Evolutionary conservation across 2,888 invertebrate genomes (phyloP), one percentile per base, ranked within the genome.

Genomic region (Hesperia comma): DNA sequence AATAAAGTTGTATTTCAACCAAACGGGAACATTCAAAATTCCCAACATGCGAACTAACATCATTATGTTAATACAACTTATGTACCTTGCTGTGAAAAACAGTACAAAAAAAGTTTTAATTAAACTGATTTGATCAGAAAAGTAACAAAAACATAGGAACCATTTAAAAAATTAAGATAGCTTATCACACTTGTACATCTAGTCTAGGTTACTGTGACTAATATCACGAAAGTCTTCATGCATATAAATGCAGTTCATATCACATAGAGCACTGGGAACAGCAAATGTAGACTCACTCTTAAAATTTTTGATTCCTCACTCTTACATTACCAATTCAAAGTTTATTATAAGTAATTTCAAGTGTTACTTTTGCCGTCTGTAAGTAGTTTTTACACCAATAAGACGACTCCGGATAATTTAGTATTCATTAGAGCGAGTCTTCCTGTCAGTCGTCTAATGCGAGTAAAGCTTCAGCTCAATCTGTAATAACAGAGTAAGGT

Each of bases 41-140:
- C 26, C 26, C 5, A 26, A 26, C 3, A 26, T 26, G 26, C 3
- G 26, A 26, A 4, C 2, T 37, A 37, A 7, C 8, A 37, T 12
- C 37, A 5, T 33, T 8, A 33, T 12, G n/a, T 26, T 26, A 55
- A 55, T 17, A 17, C 37, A 12, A n/a, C 26, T 26, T 26, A 19
- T 4, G 26, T 53, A 21, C 33, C 33, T 43, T 43, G n/a, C n/a
- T 63, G 63, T 49, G 56, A 63, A 63, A 63, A 56, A 56, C 19
- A 32, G 33, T 14, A 21, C 21, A 19, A 37, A 8, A 0, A 43
- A 15, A 7, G 2, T 14, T 12, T 61, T 51, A 15, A 26, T 43
- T 63, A 49, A 46, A 63, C 63, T 56, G 63, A 63, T 63, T 56
- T 63, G 26, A 63, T 63, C 63, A 63, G 63, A 63, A 49, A 33